phyloP scores from a whole-genome alignment of 2,113 vertebrate species.

The Lagopus leucura region DNA sequence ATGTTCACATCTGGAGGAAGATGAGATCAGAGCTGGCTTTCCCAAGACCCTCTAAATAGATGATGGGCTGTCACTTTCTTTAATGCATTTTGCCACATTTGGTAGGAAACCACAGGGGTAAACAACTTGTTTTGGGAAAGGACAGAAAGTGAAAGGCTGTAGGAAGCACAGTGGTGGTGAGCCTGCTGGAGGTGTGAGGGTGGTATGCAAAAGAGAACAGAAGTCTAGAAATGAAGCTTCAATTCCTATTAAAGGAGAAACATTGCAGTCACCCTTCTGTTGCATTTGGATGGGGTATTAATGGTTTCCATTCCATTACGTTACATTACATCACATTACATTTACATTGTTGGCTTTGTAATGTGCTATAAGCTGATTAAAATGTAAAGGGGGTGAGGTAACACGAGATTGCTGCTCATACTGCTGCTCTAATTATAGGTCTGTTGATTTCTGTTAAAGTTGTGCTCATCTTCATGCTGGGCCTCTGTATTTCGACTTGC shows the following conservation, averaged over 20 bases:
- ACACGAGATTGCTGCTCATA: background rate
- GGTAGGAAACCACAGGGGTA: conserved; percentile 1
- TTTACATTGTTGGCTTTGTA: background rate
- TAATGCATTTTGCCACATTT: background rate
- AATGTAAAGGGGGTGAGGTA: background rate
- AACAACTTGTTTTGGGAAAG: background rate
- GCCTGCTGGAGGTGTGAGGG: background rate
- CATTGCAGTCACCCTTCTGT: background rate
- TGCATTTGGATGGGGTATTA: background rate
- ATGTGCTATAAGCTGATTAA: background rate
- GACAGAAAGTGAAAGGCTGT: background rate
- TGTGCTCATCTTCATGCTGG: background rate
- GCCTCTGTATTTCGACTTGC: background rate
- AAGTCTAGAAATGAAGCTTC: background rate
- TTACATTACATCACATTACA: too few relatives aligned
- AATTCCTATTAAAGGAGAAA: background rate
- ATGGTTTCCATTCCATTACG: background rate
- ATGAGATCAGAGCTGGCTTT: background rate
- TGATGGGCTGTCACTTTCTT: conserved; percentile 27
- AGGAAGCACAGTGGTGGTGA: background rate
- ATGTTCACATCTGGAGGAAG: background rate
- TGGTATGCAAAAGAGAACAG: background rate
- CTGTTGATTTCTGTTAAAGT: background rate
- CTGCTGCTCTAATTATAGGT: background rate
- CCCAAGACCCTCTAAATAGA: background rate